phyloP scores from a whole-genome alignment of 2,888 invertebrate genomes.

The Diloba caeruleocephala region DNA sequence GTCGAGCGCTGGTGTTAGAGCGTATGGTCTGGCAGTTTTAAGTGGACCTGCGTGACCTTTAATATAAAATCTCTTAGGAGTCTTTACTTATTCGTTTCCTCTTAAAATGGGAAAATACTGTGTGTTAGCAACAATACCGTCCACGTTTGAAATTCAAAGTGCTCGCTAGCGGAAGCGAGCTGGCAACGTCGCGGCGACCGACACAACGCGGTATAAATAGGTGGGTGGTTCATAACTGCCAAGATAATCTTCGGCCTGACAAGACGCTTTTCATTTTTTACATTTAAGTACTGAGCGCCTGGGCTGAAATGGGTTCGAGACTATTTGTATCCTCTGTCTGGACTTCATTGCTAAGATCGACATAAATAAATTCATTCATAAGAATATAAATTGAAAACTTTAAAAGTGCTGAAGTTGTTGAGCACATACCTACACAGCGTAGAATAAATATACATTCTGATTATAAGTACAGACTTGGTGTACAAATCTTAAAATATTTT shows the following conservation, averaged over 20 bases:
- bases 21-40: too few relatives aligned
- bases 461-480: too few relatives aligned
- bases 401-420: too few relatives aligned
- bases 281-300: constrained; percentile 30
- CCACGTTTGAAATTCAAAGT: constrained; percentile 57
- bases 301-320: constrained; percentile 12
- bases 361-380: constrained; percentile 5
- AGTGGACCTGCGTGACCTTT: background rate
- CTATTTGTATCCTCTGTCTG: constrained; percentile 12
- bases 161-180: constrained; percentile 48
- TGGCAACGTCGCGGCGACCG: constrained; percentile 64
- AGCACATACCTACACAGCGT: too few relatives aligned
- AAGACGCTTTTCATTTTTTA: constrained; percentile 55
- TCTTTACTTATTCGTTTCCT: constrained; percentile 18
- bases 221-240: constrained; percentile 60
- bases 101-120: constrained; percentile 25
- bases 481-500: too few relatives aligned
- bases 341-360: constrained; percentile 11
- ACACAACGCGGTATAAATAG: constrained; percentile 60
- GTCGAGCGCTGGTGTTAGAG: too few relatives aligned
- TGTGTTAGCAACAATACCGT: constrained; percentile 43
- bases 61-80: background rate
- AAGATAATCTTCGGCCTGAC: constrained; percentile 62
- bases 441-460: too few relatives aligned
- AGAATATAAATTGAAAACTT: too few relatives aligned